Percentiles rank a stretch among this genome's conserved stretches.
Conservation (phyloP, 2,797 vertebrate species). For the Anableps anableps region DNA sequence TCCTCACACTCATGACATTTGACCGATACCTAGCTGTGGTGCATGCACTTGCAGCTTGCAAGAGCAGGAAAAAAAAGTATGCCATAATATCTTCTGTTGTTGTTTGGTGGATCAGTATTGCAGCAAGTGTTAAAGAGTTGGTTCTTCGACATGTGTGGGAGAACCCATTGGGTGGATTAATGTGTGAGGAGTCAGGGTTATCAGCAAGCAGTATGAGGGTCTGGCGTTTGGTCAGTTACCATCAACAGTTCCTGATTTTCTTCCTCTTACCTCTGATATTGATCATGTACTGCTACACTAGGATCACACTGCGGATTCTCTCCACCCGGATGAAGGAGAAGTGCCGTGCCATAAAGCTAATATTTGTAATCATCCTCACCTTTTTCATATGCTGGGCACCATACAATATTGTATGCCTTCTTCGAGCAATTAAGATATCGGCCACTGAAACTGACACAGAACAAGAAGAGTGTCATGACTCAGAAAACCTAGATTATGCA, state of each 20-base stretch:
- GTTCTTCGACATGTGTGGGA: conserved; percentile 62
- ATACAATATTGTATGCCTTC: conserved; percentile 80
- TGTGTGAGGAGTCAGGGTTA: conserved; percentile 79
- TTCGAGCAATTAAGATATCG: conserved; percentile 55
- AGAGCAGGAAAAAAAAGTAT: conserved; percentile 68
- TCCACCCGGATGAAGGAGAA: conserved; percentile 79
- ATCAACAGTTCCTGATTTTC: conserved; percentile 82
- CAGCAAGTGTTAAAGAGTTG: conserved; percentile 80
- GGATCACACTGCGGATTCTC: conserved; percentile 77
- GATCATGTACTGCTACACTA: conserved; percentile 81
- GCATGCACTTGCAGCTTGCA: conserved; percentile 76
- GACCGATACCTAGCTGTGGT: conserved; percentile 86
- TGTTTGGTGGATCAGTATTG: conserved; percentile 78
- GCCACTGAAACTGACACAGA: not conserved
- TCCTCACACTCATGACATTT: conserved; percentile 85
- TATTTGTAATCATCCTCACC: conserved; percentile 81
- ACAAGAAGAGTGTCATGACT: fast-evolving
- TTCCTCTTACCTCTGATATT: conserved; percentile 79
- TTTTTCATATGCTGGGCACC: conserved; percentile 86
- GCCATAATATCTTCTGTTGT: conserved; percentile 61
- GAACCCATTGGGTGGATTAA: fast-evolving
- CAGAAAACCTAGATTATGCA: conserved; percentile 63
- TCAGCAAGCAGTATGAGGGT: conserved; percentile 13
- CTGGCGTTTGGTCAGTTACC: conserved; percentile 77
- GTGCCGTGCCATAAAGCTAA: conserved; percentile 80